phyloP scores from a whole-genome alignment of 2,113 vertebrate species.

The Synodontis membranacea region DNA sequence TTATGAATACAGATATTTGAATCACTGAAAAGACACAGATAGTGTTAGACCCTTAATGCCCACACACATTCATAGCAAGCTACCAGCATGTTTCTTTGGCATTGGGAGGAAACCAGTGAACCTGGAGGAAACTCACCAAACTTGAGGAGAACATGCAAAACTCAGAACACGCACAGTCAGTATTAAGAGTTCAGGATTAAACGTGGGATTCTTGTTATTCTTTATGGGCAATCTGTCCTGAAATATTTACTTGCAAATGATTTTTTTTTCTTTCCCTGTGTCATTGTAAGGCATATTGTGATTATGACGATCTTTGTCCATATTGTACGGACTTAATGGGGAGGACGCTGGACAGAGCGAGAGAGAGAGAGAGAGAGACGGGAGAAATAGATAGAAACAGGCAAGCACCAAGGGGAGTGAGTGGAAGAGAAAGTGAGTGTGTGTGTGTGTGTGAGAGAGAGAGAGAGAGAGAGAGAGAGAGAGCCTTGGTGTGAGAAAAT shows the following conservation, averaged over 20 bases:
- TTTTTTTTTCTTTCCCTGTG: background rate
- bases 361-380: background rate
- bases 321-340: background rate
- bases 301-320: background rate
- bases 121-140: background rate
- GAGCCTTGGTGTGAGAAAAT: conserved; percentile 35
- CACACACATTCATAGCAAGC: background rate
- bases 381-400: background rate
- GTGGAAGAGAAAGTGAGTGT: background rate
- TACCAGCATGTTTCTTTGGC: background rate
- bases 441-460: no score
- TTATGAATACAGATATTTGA: background rate
- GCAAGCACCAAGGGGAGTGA: background rate
- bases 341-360: background rate
- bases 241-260: background rate
- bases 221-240: background rate
- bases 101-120: background rate
- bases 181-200: background rate
- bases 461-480: background rate
- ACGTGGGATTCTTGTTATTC: background rate
- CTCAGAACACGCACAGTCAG: background rate
- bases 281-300: background rate
- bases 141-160: background rate
- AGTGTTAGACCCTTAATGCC: background rate
- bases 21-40: background rate